Evolutionary conservation across 2,113 vertebrate species (phyloP), one percentile per base, ranked within the genome.

Genomic region (Geococcyx californianus): DNA sequence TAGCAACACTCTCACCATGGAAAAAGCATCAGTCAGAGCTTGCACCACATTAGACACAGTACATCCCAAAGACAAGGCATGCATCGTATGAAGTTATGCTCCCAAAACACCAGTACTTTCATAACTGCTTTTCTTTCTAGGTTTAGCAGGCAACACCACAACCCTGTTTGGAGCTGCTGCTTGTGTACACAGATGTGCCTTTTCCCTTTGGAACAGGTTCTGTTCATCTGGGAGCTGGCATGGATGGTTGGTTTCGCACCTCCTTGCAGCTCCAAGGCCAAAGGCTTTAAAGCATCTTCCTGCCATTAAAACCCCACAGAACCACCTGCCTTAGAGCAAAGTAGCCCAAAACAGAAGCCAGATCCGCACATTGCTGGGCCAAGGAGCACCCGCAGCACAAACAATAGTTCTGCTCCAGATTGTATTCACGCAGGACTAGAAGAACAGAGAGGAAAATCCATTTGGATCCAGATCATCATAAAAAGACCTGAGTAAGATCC

Each of bases 181-280:
- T 44, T 74, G 59, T 23, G 55, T 25, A 59, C 3, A 0, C 87
- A 88, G 90, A 94, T 82, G 90, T 77, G 75, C 34, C 44, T 3
- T 10, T 38, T 73, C 20, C 74, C 83, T 73, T 88, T 76, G 87
- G 90, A 87, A 12, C 0, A 1, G 10, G 49, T 59, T 59, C 83
- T 68, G 59, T 15, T 77, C 74, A 20, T 51, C 40, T 45, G 8
- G 25, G 59, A 92, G 59, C 26, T 2, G 4, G 63, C 3, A 3
- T 3, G 34, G 38, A 40, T 69, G 64, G 31, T 7, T 64, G 59
- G 33, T 81, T 77, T 90, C 79, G 81, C 90, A 60, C 45, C 70
- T 85, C 92, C n/a, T n/a, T 55, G 74, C 34, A 63, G 69, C 64
- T 88, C 40, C 64, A 78, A 74, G 70, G 79, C 69, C 74, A 81